phyloP scores from a whole-genome alignment of 1,140 invertebrate genomes.

The Bombus vancouverensis region DNA sequence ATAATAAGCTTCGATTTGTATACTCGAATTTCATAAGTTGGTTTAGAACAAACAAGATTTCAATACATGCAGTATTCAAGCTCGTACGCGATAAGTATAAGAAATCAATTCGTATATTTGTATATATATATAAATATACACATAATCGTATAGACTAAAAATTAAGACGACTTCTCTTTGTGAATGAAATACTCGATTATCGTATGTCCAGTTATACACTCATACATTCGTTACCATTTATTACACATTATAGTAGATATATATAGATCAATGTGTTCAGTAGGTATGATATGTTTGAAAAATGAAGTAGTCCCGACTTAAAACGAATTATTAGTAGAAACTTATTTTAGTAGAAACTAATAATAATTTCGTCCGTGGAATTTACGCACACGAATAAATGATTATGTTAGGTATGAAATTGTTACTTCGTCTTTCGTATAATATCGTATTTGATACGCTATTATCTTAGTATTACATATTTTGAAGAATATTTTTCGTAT shows the following conservation, averaged over 20 bases:
- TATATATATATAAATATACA: neutral
- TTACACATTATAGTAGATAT: conserved; percentile 9
- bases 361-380: neutral
- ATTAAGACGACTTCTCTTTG: conserved; percentile 1
- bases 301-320: neutral
- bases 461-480: neutral
- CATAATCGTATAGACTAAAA: neutral
- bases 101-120: neutral
- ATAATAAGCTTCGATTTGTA: neutral
- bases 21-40: neutral
- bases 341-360: neutral
- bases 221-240: conserved; percentile 47
- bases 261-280: conserved; percentile 31
- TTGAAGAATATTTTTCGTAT: neutral
- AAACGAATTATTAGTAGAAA: neutral
- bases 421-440: neutral
- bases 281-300: conserved; percentile 36
- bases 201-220: conserved; percentile 16
- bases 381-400: neutral
- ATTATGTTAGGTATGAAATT: neutral
- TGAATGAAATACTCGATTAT: conserved; percentile 29
- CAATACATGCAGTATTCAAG: conserved; percentile 22
- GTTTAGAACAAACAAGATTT: conserved; percentile 9
- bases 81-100: neutral
- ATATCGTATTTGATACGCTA: neutral